These are phyloP conservation scores for Arge pagana DNA, from an alignment of 2,888 invertebrate species.

Conservation along the genomic window DNA sequence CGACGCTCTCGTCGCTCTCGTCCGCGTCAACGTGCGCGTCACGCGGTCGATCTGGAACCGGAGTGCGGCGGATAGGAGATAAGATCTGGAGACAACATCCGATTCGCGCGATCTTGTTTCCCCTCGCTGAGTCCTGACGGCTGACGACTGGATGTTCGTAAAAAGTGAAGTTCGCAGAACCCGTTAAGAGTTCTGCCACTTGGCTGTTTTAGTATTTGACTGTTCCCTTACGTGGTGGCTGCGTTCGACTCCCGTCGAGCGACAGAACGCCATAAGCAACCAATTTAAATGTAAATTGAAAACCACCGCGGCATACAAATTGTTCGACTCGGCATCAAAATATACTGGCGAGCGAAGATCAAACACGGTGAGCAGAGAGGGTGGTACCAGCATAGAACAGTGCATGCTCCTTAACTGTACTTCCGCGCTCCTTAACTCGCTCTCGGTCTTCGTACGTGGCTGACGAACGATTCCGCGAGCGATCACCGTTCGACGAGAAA, in stretches of 20 bases:
- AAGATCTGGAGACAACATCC: no score
- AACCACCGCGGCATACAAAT: conserved; percentile 58
- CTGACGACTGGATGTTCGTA: conserved; percentile 19
- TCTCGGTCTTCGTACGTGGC: no score
- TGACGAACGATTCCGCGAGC: neutral
- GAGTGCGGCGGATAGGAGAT: no score
- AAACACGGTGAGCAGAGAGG: conserved; percentile 53
- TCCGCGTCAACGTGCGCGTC: no score
- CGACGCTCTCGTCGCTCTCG: no score
- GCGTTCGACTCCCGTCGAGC: conserved; percentile 55
- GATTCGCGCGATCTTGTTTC: no score
- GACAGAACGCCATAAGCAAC: conserved; percentile 57
- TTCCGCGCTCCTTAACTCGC: no score
- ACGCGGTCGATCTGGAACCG: no score
- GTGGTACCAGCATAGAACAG: conserved; percentile 26
- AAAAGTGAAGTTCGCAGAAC: conserved; percentile 50
- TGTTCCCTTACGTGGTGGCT: conserved; percentile 45
- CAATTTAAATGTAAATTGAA: conserved; percentile 60
- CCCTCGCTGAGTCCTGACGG: conserved; percentile 2
- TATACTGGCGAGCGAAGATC: conserved; percentile 58
- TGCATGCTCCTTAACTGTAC: conserved; percentile 14
- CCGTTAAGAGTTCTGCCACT: conserved; percentile 43
- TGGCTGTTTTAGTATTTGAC: conserved; percentile 54
- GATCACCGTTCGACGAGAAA: conserved; percentile 27
- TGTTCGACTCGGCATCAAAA: conserved; percentile 58